Base-by-base conservation (phyloP, 1,140 invertebrate species). In the Microplitis demolitor region DNA sequence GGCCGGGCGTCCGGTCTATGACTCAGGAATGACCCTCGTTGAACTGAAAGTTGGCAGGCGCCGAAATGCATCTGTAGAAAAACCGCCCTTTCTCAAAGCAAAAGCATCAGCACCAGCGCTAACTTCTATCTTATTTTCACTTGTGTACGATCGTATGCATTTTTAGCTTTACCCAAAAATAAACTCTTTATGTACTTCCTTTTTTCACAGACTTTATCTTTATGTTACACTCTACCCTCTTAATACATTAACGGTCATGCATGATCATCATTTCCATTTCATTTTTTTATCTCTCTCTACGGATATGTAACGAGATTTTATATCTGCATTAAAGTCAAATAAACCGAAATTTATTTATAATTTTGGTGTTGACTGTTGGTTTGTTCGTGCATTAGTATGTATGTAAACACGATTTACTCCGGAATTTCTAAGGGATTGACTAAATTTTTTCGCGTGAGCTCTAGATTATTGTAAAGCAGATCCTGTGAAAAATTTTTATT, bases 1-100 rank as follows among this genome's bases (percentile, higher is more conserved):
- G 8, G 54, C 53, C 66, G 33, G 60, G 70, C 77, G 75, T 75
- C 77, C 75, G 75, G 77, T 66, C 69, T 72, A 66, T 85, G 84
- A 85, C 83, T 85, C 82, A 84, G 78, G 80, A 80, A 82, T 84
- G 83, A 84, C 80, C 80, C 81, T 83, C 75, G 77, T 77, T 82
- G 82, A 84, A 82, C 80, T 80, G 79, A 74, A 80, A 82, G 79
- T 78, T 79, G 78, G 62, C 70, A 37, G 63, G 70, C 79, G 74
- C 78, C 78, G 71, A 80, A 80, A 79, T 69, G 78, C 79, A 78
- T 74, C 77, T 67, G 51, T 53, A 64, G 76, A 74, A 72, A 74
- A 37, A 58, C 14, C 58, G 37, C 58, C 68, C 56, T 58, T 58
- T 58, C 16, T 58, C 56, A 45, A 45, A 45, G 39, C 39, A 45